A percentile compares a stretch with the other conserved stretches of the same genome.
Conservation (phyloP, 2,888 invertebrate genomes). For the Formica aserva region DNA sequence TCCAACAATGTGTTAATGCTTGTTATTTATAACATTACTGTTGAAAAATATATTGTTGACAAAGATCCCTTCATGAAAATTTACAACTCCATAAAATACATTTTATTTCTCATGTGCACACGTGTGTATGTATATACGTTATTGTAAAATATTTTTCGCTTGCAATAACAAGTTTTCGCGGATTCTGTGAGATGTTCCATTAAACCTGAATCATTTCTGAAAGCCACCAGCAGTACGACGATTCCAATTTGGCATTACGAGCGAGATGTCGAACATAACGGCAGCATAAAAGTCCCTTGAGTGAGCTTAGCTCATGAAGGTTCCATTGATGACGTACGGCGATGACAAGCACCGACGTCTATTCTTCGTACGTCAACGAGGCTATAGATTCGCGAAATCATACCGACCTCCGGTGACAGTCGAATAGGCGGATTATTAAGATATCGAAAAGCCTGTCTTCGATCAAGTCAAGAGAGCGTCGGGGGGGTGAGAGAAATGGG, state of each 20-base stretch:
- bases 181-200: conserved; percentile 9
- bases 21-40: not conserved
- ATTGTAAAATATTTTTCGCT: not conserved
- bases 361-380: conserved; percentile 50
- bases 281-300: conserved; percentile 43
- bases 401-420: conserved; percentile 37
- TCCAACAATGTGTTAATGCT: not conserved
- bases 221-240: not conserved
- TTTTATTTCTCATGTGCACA: not conserved
- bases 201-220: not conserved
- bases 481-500: conserved; percentile 44
- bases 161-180: not conserved
- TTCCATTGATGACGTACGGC: conserved; percentile 28
- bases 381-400: conserved; percentile 49
- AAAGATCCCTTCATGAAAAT: not conserved
- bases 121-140: no score
- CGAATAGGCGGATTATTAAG: conserved; percentile 73
- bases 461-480: conserved; percentile 55
- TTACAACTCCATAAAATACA: not conserved
- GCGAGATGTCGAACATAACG: conserved; percentile 38
- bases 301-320: conserved; percentile 52
- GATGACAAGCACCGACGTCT: conserved; percentile 50
- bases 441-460: conserved; percentile 63
- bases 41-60: not conserved
- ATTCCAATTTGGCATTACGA: conserved; percentile 43